Evolutionary conservation across 2,113 vertebrate genomes (phyloP), one percentile per base, ranked within the genome.

Genomic region (Xiphophorus hellerii): DNA sequence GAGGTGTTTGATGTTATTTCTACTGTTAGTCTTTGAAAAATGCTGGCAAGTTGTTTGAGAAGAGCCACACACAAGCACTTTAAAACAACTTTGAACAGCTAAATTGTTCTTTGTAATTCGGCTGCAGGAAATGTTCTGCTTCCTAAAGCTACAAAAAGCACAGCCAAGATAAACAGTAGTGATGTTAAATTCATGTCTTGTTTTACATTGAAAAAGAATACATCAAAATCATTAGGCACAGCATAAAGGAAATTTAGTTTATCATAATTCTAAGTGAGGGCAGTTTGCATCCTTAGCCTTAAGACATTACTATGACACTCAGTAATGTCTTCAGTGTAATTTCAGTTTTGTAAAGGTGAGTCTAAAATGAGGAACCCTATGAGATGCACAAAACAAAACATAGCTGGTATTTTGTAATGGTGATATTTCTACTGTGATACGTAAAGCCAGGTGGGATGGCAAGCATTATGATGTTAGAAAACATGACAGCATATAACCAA

Each of bases 11-110:
- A 86, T 83, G 80, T 74, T 84, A 80, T 80, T 69, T 72, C 66
- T 54, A 39, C 83, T 84, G 75, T 74, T 80, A 63, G 77, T 66
- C 78, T 84, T 83, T 89, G 76, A 82, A 78, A 88, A 77, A 66
- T 73, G 76, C 71, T 68, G 28, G 75, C 73, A 76, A 84, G 42
- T 73, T 83, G 37, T 77, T 65, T 66, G 71, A 85, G 74, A 48
- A 25, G 66, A 79, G 73, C 78, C 80, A 72, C 78, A 87, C 86
- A 66, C 70, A 81, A 66, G 73, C 65, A 25, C 80, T 65, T 84
- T 86, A 74, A 87, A 83, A 84, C 78, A 44, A 85, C 88, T 89
- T 89, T 92, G 87, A 90, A 90, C 81, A 44, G 68, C 39, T 87
- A 85, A 85, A 87, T 79, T 87, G 86, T 89, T 87, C 66, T 30